Base-by-base conservation (phyloP, 2,113 vertebrate species). In the Myodes glareolus region DNA sequence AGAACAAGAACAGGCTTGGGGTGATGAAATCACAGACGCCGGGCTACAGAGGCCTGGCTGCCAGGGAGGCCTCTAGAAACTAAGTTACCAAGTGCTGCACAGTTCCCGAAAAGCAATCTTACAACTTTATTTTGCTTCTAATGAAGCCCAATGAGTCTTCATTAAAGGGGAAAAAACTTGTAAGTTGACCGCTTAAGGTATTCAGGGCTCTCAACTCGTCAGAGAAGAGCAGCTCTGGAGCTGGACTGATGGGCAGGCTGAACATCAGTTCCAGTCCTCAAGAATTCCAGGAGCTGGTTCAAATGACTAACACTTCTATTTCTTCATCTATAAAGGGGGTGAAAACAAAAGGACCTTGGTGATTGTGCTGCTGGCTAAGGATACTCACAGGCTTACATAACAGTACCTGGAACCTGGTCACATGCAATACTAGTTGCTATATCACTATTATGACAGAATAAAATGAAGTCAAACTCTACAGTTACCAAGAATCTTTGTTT, bases 401-500 rank as follows among this genome's bases (percentile, higher is more conserved):
- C 17, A 84, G 70, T n/a, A n/a, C 21, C 42, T 77, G 61, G 86
- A n/a, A 75, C 39, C 36, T n/a, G 42, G 1, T 70, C n/a, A 63
- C 29, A 63, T 42, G 58, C 11, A 70, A 50, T 0, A 31, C 39
- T 65, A 78, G 63, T 75, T 90, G n/a, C 50, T 77, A 55, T 61
- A 67, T 29, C 31, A 55, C 67, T 76, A 39, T 55, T 90, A 45
- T 17, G 23, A 65, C n/a, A 55, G n/a, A 86, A 90, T 89, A 68
- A 86, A 97, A 93, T n/a, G 78, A 70, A 92, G 21, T 65, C n/a
- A 91, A 90, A 90, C 13, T 29, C 36, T 47, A 67, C 8, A 88
- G 70, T 75, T 84, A 75, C 14, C 36, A 84, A n/a, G 52, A 94
- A 93, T 84, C 19, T 52, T 31, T 70, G 12, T 27, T 88, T 31